A percentile compares a stretch with the other conserved stretches of the same genome.
These are phyloP conservation scores for Squalus acanthias DNA, from an alignment of 2,797 vertebrate genomes.

Conservation along the genomic window DNA sequence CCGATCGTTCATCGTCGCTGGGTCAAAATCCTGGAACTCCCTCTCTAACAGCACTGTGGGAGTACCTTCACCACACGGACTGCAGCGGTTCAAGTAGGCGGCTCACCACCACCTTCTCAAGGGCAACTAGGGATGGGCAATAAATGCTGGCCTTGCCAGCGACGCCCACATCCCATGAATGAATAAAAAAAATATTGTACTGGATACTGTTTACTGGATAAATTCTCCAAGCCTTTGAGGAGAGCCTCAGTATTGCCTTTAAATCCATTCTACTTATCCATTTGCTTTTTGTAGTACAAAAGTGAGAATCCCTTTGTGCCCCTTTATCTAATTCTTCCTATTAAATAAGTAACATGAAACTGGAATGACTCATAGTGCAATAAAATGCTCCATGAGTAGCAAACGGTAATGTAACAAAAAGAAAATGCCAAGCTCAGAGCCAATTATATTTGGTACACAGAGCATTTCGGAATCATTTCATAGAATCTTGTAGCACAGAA, in stretches of 20 bases:
- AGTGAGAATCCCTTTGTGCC: background rate
- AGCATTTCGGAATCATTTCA: background rate
- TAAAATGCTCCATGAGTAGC: background rate
- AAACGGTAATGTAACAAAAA: background rate
- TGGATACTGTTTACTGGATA: background rate
- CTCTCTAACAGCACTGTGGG: no score
- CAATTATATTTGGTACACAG: background rate
- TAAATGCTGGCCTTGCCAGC: no score
- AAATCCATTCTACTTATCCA: background rate
- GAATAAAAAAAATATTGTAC: background rate
- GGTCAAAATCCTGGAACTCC: no score
- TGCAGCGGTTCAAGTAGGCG: no score
- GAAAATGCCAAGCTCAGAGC: background rate
- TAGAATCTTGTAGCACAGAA: background rate
- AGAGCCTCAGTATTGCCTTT: background rate
- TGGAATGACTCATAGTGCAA: background rate
- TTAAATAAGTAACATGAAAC: background rate
- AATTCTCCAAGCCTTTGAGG: background rate
- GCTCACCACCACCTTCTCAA: no score
- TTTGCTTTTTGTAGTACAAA: background rate
- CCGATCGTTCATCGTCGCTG: no score
- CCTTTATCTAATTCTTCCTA: background rate
- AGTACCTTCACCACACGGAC: no score
- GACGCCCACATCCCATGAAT: no score
- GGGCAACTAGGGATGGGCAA: no score